These are phyloP conservation scores for Whitmania pigra DNA, from an alignment of 1,140 invertebrate species.

Conservation along the genomic window DNA sequence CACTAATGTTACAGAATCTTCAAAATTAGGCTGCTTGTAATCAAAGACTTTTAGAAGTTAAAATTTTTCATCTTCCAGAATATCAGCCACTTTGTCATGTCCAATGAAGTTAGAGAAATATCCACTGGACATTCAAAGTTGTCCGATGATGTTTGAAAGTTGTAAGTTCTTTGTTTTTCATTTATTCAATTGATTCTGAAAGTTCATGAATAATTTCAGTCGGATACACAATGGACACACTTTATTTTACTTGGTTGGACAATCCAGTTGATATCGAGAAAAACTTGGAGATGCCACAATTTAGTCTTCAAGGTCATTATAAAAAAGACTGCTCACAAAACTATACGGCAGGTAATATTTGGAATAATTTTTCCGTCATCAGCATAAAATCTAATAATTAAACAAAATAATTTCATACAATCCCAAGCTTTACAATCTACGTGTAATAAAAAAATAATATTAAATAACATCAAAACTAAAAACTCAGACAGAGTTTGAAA, in stretches of 20 bases:
- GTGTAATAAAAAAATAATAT: too few relatives aligned
- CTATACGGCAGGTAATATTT: conserved; percentile 23
- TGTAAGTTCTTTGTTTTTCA: conserved; percentile 51
- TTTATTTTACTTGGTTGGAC: conserved; percentile 41
- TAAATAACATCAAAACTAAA: too few relatives aligned
- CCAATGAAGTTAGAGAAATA: conserved; percentile 80
- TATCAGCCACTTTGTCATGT: conserved; percentile 67
- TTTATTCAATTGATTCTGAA: background rate
- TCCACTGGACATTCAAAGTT: conserved; percentile 37
- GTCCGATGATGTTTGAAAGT: conserved; percentile 58
- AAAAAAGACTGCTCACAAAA: conserved; percentile 22
- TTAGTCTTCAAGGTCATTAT: conserved; percentile 14
- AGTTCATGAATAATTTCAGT: conserved; percentile 20
- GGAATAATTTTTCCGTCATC: background rate
- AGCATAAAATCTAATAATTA: background rate
- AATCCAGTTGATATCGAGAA: conserved; percentile 54
- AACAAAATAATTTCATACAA: background rate
- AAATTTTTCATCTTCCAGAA: conserved; percentile 38
- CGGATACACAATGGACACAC: conserved; percentile 32
- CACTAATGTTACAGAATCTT: too few relatives aligned
- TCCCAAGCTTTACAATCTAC: too few relatives aligned
- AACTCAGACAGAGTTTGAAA: too few relatives aligned
- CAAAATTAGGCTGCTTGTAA: too few relatives aligned
- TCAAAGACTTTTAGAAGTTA: too few relatives aligned
- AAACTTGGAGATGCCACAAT: conserved; percentile 23